Base-by-base conservation (phyloP, 2,113 vertebrate species). In the Prunella fulvescens region DNA sequence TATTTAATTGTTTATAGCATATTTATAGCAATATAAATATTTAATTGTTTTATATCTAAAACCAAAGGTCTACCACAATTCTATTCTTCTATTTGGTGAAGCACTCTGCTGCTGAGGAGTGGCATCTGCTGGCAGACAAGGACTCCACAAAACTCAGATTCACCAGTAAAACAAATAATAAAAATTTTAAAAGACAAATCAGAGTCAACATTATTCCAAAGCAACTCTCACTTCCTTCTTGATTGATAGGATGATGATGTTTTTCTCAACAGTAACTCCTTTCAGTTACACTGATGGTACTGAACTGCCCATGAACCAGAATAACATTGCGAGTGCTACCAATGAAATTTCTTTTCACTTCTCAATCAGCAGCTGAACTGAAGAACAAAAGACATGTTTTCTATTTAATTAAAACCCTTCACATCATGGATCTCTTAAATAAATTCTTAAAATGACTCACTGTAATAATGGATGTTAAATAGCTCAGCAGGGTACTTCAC, bases 1-100 rank as follows among this genome's bases (percentile, higher is more conserved):
- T 95, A 90, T 96, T 90, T 86, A 81, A 66, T 84, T 51, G n/a
- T 45, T 91, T 87, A 74, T 37, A 79, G n/a, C 50, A 53, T 33
- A 60, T 60, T 60, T 60, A 60, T 37, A 60, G 35, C 57, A 84
- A 88, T 9, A 93, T 45, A 86, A 86, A 70, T 95, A 90, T 95
- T 90, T 86, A 80, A 66, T 84, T 62, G 35, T 17, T 44, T 91
- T 79, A 67, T 37, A 79, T 29, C 69, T 81, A 61, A 87, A 90
- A 76, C 26, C 62, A 61, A 72, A 69, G 19, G 53, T 71, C 48
- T 42, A 78, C 44, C 47, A 67, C 39, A 78, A 83, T 22, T 47
- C 10, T 62, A 73, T 51, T 70, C 33, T 53, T 81, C 48, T 60
- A 8, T 14, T 69, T 54, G 37, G 53, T 79, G 39, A 91, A 61